phyloP scores from a whole-genome alignment of 2,113 vertebrate genomes.

The Microcebus griseorufus region DNA sequence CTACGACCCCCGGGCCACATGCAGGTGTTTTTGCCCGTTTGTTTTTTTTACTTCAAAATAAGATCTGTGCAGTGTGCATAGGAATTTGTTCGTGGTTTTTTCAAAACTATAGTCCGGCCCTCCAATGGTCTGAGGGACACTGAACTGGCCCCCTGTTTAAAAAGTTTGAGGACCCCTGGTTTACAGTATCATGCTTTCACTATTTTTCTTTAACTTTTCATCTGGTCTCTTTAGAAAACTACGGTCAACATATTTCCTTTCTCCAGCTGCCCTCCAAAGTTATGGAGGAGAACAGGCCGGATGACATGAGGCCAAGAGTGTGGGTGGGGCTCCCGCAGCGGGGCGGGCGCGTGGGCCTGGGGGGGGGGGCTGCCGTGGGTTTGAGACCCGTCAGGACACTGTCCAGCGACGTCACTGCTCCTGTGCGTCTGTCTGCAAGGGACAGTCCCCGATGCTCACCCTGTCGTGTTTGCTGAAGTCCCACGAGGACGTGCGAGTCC shows the following conservation, averaged over 20 bases:
- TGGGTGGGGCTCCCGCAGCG: rapidly evolving
- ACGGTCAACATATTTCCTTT: not conserved
- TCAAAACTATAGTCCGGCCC: too few relatives aligned
- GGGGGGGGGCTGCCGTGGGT: not conserved
- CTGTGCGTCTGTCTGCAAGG: not conserved
- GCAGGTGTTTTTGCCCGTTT: too few relatives aligned
- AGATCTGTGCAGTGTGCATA: too few relatives aligned
- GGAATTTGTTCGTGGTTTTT: too few relatives aligned
- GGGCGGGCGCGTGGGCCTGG: rapidly evolving
- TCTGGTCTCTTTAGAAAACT: not conserved
- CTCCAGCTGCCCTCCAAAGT: not conserved
- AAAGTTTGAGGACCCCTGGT: too few relatives aligned
- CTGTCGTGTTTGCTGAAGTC: not conserved
- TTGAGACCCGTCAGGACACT: too few relatives aligned
- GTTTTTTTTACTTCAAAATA: too few relatives aligned
- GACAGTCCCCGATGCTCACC: rapidly evolving
- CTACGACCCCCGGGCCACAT: too few relatives aligned
- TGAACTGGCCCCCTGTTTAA: too few relatives aligned
- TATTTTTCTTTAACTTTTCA: not conserved
- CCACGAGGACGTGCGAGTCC: rapidly evolving
- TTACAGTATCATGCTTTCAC: rapidly evolving
- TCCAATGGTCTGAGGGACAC: too few relatives aligned
- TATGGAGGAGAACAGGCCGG: not conserved
- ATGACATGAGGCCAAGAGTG: rapidly evolving
- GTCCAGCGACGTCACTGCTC: not conserved